These are phyloP conservation scores for Scophthalmus maximus DNA, from an alignment of 2,113 vertebrate genomes.

Conservation along the genomic window DNA sequence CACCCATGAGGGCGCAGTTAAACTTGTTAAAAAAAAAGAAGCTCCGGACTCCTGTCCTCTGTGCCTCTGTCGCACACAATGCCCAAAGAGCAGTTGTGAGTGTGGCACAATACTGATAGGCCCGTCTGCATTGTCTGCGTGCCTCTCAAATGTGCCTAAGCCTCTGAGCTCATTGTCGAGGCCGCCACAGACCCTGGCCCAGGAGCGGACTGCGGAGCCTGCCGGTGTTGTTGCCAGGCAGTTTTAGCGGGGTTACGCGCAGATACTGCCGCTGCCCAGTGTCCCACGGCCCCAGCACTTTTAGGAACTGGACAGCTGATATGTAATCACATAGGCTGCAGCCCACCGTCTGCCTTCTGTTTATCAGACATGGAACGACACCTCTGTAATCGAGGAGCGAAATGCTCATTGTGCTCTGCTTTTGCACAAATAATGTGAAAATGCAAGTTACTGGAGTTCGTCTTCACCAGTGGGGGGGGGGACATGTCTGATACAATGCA, in stretches of 20 bases:
- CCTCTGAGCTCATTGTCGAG: slow-evolving; percentile 63
- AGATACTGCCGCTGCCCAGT: slow-evolving; percentile 57
- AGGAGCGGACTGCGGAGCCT: slow-evolving; percentile 28
- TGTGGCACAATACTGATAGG: slow-evolving; percentile 64
- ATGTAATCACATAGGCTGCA: slow-evolving; percentile 42
- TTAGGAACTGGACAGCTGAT: slow-evolving; percentile 43
- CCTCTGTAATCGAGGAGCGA: slow-evolving; percentile 18
- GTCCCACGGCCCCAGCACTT: slow-evolving; percentile 35
- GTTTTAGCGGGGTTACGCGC: slow-evolving; percentile 36
- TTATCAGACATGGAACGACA: slow-evolving; percentile 30
- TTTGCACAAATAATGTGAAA: background rate
- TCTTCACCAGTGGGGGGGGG: too few relatives aligned
- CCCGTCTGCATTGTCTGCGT: slow-evolving; percentile 71
- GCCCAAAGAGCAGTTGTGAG: slow-evolving; percentile 52
- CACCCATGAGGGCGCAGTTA: slow-evolving; percentile 74
- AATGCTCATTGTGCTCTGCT: background rate
- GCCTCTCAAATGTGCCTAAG: slow-evolving; percentile 56
- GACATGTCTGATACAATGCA: background rate
- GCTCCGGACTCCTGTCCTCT: slow-evolving; percentile 30
- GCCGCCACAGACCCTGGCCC: slow-evolving; percentile 44
- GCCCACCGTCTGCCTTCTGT: slow-evolving; percentile 8
- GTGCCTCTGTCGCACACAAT: slow-evolving; percentile 52
- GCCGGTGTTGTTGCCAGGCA: slow-evolving; percentile 59
- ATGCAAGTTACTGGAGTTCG: background rate
- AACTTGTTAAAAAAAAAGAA: slow-evolving; percentile 68